Percentiles rank a stretch among this genome's conserved stretches.
Evolutionary conservation across 2,797 vertebrate genomes (phyloP).

Genomic region (Tamandua tetradactyla): DNA sequence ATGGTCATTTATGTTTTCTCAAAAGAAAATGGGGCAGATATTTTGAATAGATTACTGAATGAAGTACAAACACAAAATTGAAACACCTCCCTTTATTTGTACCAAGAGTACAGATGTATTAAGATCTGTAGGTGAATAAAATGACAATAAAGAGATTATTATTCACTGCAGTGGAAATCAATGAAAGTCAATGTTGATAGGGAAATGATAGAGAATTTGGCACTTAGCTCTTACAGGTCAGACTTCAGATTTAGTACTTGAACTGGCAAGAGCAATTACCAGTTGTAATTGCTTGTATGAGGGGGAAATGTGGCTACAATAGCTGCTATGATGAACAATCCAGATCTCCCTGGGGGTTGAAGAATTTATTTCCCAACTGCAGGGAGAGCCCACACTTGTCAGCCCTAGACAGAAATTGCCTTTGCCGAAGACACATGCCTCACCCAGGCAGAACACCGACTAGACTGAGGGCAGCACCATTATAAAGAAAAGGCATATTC

Average conservation of each 20-base stretch:
- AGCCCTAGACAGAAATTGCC: neutral
- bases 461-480: neutral
- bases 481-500: neutral
- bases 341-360: neutral
- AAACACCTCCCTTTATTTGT: no score
- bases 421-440: neutral
- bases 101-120: neutral
- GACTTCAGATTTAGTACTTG: neutral
- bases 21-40: neutral
- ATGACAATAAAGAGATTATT: neutral
- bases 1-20: neutral
- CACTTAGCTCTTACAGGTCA: neutral
- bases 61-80: neutral
- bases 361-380: neutral
- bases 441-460: neutral
- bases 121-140: neutral
- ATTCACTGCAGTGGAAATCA: neutral
- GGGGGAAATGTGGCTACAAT: neutral
- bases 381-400: neutral
- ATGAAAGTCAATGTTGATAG: neutral
- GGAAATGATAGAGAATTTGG: neutral
- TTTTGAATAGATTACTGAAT: neutral
- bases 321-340: accelerated
- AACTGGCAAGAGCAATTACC: neutral
- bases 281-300: neutral